Percentiles rank a stretch among this genome's conserved stretches.
phyloP scores from a whole-genome alignment of 2,888 invertebrate species.

The Pilophorus perplexus region DNA sequence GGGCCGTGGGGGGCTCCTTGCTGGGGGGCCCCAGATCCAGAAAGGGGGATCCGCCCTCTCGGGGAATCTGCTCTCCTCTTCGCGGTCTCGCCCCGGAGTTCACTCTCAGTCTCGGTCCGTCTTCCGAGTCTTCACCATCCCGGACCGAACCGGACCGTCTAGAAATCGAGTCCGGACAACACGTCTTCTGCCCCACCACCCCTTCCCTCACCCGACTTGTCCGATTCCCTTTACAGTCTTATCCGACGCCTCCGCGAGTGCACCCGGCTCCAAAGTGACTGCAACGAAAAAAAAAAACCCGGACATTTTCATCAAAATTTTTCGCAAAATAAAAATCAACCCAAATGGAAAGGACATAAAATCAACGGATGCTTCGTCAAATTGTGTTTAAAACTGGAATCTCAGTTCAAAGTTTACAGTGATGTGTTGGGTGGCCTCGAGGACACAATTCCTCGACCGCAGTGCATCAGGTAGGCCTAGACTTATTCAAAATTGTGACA shows the following conservation, averaged over 20 bases:
- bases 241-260: neutral
- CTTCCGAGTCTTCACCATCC: conserved; percentile 21
- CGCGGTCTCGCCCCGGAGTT: too few relatives aligned
- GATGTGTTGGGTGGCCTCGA: conserved; percentile 18
- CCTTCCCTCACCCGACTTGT: too few relatives aligned
- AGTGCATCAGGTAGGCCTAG: conserved; percentile 18
- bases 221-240: too few relatives aligned
- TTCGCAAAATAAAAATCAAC: too few relatives aligned
- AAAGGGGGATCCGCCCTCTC: conserved; percentile 21
- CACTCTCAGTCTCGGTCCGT: conserved; percentile 22
- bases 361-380: too few relatives aligned
- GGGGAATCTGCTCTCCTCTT: conserved; percentile 22
- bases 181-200: too few relatives aligned
- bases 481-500: too few relatives aligned
- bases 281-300: neutral
- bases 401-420: conserved; percentile 23
- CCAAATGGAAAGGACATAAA: too few relatives aligned
- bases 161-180: too few relatives aligned
- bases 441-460: conserved; percentile 16
- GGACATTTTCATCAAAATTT: neutral
- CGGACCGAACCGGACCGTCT: too few relatives aligned
- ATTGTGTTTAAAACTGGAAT: conserved; percentile 22
- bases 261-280: neutral
- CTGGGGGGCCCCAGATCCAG: conserved; percentile 1
- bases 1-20: neutral